A percentile compares a stretch with the other conserved stretches of the same genome.
phyloP scores from a whole-genome alignment of 2,888 invertebrate species.

The Ariolimax columbianus region DNA sequence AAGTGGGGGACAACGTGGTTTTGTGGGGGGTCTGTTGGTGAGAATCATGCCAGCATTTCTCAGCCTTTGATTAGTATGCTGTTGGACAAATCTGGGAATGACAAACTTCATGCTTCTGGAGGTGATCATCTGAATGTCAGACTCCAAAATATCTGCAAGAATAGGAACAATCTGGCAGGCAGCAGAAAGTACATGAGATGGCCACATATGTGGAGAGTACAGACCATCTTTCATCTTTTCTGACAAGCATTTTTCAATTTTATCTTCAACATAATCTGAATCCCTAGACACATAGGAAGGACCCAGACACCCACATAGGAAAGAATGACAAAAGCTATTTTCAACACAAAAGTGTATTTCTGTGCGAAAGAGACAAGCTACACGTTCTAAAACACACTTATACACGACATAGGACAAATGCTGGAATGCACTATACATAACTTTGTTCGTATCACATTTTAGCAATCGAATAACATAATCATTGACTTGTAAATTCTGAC shows the following conservation, averaged over 20 bases:
- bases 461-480: slow-evolving; percentile 38
- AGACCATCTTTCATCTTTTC: slow-evolving; percentile 49
- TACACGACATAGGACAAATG: slow-evolving; percentile 29
- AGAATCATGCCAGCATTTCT: slow-evolving; percentile 39
- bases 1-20: slow-evolving; percentile 43
- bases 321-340: slow-evolving; percentile 45
- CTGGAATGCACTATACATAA: slow-evolving; percentile 22
- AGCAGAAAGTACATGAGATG: slow-evolving; percentile 48
- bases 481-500: slow-evolving; percentile 40
- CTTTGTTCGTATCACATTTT: slow-evolving; percentile 26
- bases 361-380: slow-evolving; percentile 41
- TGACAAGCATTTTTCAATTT: slow-evolving; percentile 48
- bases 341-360: slow-evolving; percentile 42
- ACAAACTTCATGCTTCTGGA: slow-evolving; percentile 33
- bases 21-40: slow-evolving; percentile 45
- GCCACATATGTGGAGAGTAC: slow-evolving; percentile 47
- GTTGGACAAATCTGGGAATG: slow-evolving; percentile 31
- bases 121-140: slow-evolving; percentile 39
- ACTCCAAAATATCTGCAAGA: slow-evolving; percentile 30
- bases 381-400: slow-evolving; percentile 40
- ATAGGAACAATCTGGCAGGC: slow-evolving; percentile 38
- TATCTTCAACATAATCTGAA: slow-evolving; percentile 37
- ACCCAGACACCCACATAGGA: slow-evolving; percentile 45
- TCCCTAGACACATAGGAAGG: not conserved
- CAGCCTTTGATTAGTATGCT: slow-evolving; percentile 30